Evolutionary conservation across 2,797 vertebrate species (phyloP), one percentile per base, ranked within the genome.

Genomic region (Argyrosomus regius): DNA sequence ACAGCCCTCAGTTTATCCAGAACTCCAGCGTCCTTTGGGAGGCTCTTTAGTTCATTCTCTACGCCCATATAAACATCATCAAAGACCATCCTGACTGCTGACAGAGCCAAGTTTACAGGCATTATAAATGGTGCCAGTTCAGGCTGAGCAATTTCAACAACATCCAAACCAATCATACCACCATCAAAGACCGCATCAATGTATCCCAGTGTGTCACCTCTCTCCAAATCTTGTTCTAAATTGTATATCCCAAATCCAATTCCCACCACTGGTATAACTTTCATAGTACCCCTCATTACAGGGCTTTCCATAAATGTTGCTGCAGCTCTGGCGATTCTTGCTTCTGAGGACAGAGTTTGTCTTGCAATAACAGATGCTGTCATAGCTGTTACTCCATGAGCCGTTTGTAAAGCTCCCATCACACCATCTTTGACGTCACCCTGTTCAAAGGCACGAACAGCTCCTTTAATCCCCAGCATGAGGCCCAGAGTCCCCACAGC

Each of bases 191-290:
- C 17, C n/a, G 67, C 81, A 61, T 88, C 83, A n/a, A 78, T 65
- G 14, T 60, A 52, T 53, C 88, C 87, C 54, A 88, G 39, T 0
- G 68, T 0, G 35, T 76, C 81, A 3, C 31, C 3, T 60, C 84
- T 84, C 13, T 58, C 0, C 0, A 90, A 17, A 64, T 89, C 91
- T 35, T 91, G 14, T 3, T 0, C 0, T 0, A 78, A 0, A 28
- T 1, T 89, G 48, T 89, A 86, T 24, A 90, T 17, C 26, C 84
- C 84, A 75, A 90, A 90, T 58, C 81, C 84, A 20, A 88, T 81
- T n/a, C 89, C 91, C 1, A 65, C 48, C n/a, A 89, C 0, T 24
- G 87, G 88, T n/a, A 92, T 20, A 18, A 6, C 84, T 11, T 0
- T 2, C 41, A 80, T 52, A 0, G 0, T 0, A 0, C 39, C 11